Conservation (phyloP, 1,140 invertebrate genomes). For the Drosophila ohnishii region DNA sequence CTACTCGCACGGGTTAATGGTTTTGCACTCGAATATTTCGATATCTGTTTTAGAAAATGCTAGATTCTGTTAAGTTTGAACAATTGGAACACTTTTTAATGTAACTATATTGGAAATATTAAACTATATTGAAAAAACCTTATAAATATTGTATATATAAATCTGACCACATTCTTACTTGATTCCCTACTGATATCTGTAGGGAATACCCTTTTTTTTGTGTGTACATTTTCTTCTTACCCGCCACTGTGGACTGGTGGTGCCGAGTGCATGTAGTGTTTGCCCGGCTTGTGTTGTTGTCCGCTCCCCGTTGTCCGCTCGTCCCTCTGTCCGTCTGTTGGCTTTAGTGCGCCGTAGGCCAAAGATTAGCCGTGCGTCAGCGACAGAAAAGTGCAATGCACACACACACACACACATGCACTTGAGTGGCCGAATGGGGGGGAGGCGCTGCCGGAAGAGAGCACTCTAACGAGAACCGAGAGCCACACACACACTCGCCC, state of each 20-base stretch:
- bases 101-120: too few species aligned
- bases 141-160: background rate
- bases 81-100: too few species aligned
- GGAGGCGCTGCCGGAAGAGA: slow-evolving; percentile 10
- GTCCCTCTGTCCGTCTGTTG: slow-evolving; percentile 49
- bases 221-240: background rate
- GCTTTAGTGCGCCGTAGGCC: slow-evolving; percentile 59
- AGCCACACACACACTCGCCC: slow-evolving; percentile 8
- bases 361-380: slow-evolving; percentile 69
- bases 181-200: background rate
- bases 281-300: slow-evolving; percentile 38
- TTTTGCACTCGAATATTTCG: too few species aligned
- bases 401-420: slow-evolving; percentile 34
- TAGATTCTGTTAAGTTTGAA: too few species aligned
- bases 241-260: slow-evolving; percentile 5
- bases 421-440: background rate
- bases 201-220: background rate
- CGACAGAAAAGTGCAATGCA: slow-evolving; percentile 70
- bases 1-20: too few species aligned
- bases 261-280: slow-evolving; percentile 26
- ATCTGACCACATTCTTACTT: too few species aligned
- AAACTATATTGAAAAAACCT: background rate
- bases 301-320: slow-evolving; percentile 24
- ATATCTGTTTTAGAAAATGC: too few species aligned
- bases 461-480: slow-evolving; percentile 27